Percentiles rank a stretch among this genome's conserved stretches.
These are phyloP conservation scores for Gallinago nigripennis DNA, from an alignment of 2,797 vertebrate species.

Conservation along the genomic window DNA sequence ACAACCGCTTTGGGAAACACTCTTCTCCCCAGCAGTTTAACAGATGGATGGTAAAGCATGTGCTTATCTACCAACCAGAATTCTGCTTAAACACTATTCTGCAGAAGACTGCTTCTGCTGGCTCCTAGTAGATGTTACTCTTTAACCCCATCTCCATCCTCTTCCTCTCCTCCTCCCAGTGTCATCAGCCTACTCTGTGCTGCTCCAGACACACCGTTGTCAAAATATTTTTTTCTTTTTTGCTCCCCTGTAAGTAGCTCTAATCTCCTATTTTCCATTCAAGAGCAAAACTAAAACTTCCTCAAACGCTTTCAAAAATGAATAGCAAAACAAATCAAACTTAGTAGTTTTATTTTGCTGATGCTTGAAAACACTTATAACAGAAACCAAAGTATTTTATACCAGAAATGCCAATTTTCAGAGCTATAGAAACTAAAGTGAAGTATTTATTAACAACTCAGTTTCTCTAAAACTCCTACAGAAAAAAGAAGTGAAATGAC, in stretches of 20 bases:
- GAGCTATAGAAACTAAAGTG: not conserved
- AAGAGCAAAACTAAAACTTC: not conserved
- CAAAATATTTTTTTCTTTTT: not conserved
- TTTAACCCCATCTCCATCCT: not conserved
- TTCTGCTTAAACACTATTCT: not conserved
- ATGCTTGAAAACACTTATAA: not conserved
- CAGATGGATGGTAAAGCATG: not conserved
- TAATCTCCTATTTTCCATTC: not conserved
- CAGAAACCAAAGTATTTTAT: not conserved
- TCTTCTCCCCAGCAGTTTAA: not conserved
- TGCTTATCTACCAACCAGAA: not conserved
- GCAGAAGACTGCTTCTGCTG: not conserved
- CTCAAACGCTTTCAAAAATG: fast-evolving
- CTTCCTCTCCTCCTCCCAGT: not conserved
- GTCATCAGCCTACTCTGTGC: not conserved
- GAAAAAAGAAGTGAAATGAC: not conserved
- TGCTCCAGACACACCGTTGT: not conserved
- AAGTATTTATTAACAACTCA: not conserved
- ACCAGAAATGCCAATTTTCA: not conserved
- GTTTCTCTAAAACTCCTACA: not conserved
- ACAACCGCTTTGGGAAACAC: not conserved
- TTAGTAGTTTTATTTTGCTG: not conserved
- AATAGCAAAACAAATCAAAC: not conserved
- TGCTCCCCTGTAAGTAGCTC: not conserved
- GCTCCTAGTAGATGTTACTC: not conserved